Evolutionary conservation across 1,140 invertebrate species (phyloP).

Genomic region (Tachypleus tridentatus): DNA sequence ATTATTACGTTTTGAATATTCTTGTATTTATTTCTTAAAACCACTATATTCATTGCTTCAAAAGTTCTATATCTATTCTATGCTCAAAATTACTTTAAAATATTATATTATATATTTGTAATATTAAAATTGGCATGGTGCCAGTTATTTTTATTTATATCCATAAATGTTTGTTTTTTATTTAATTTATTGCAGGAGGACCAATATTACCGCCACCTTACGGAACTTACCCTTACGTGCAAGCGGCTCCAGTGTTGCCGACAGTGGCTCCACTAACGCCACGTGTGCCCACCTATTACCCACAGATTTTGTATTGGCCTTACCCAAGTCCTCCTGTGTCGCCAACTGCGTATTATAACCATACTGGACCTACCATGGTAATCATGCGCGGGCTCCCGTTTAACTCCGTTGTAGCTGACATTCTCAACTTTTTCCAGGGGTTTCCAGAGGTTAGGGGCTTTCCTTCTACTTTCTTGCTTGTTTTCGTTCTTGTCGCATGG

Average conservation of each 20-base stretch:
- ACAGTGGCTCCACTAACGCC: conserved; percentile 40
- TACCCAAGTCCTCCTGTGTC: conserved; percentile 86
- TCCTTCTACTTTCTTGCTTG: too few relatives aligned
- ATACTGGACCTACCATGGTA: conserved; percentile 39
- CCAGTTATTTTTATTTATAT: conserved; percentile 8
- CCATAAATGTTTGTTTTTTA: conserved; percentile 1
- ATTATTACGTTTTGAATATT: too few relatives aligned
- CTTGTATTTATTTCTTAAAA: too few relatives aligned
- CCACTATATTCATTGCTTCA: too few relatives aligned
- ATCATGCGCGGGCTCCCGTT: conserved; percentile 39
- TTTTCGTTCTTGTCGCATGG: too few relatives aligned
- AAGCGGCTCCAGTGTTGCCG: conserved; percentile 35
- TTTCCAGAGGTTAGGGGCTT: conserved; percentile 36
- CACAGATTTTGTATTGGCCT: conserved; percentile 67
- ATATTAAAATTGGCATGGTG: not conserved
- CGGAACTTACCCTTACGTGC: conserved; percentile 34
- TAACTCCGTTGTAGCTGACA: conserved; percentile 34
- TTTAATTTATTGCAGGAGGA: conserved; percentile 34
- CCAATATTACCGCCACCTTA: conserved; percentile 41
- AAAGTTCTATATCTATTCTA: too few relatives aligned
- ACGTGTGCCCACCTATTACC: conserved; percentile 36
- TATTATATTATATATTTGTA: conserved; percentile 7
- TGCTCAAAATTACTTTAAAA: too few relatives aligned
- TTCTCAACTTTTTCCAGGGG: conserved; percentile 38
- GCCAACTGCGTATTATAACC: conserved; percentile 65